Conservation (phyloP, 2,888 invertebrate species). For the Nyleta sp. region DNA sequence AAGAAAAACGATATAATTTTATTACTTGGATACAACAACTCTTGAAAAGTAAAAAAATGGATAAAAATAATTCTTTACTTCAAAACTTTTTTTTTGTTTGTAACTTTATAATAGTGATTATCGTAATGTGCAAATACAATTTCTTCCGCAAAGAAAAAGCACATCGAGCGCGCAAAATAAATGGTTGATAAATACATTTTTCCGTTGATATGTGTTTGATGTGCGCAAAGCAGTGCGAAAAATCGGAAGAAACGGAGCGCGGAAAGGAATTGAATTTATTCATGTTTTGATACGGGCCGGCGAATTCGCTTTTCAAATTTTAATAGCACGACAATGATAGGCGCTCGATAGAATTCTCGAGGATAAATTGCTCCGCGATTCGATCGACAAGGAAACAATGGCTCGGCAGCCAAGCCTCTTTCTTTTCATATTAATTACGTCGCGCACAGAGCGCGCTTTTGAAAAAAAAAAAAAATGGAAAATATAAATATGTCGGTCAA, state of each 20-base stretch:
- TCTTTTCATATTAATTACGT: conserved; percentile 54
- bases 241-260: conserved; percentile 36
- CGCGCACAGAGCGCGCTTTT: conserved; percentile 37
- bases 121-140: too few relatives aligned
- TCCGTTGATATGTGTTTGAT: conserved; percentile 22
- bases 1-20: too few relatives aligned
- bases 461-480: conserved; percentile 32
- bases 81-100: too few relatives aligned
- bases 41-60: too few relatives aligned
- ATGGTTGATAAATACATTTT: conserved; percentile 6
- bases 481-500: conserved; percentile 49
- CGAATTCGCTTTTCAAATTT: conserved; percentile 53
- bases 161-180: neutral
- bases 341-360: conserved; percentile 51
- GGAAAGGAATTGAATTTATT: conserved; percentile 55
- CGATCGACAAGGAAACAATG: conserved; percentile 55
- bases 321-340: conserved; percentile 56
- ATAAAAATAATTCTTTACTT: too few relatives aligned
- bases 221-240: conserved; percentile 28
- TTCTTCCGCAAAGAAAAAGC: too few relatives aligned
- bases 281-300: conserved; percentile 45
- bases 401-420: conserved; percentile 28
- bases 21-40: too few relatives aligned
- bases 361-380: conserved; percentile 53
- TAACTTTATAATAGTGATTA: too few relatives aligned